Conservation (phyloP, 2,113 vertebrate species). For the Trinectes maculatus region DNA sequence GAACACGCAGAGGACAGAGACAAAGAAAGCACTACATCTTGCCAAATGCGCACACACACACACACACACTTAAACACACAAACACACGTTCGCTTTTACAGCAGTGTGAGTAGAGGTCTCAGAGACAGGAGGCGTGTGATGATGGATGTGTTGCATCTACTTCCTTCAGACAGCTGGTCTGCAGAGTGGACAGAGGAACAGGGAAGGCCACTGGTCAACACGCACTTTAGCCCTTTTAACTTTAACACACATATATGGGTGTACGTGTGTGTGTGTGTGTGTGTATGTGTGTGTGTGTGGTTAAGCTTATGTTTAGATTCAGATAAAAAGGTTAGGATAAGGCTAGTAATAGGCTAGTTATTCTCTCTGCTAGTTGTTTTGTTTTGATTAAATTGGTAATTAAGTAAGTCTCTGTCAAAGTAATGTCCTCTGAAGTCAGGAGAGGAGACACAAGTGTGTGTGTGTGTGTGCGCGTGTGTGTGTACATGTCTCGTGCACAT, state of each 20-base stretch:
- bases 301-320: too few relatives aligned
- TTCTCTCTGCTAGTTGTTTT: too few relatives aligned
- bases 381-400: too few relatives aligned
- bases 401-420: not conserved
- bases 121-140: constrained; percentile 61
- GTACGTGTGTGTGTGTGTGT: constrained; percentile 2
- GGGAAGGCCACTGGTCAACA: constrained; percentile 57
- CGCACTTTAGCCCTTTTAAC: constrained; percentile 60
- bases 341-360: too few relatives aligned
- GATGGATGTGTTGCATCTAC: constrained; percentile 75
- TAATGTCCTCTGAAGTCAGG: not conserved
- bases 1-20: constrained; percentile 24
- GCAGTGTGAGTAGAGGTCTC: constrained; percentile 49
- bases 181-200: constrained; percentile 58
- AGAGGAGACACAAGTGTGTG: not conserved
- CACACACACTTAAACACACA: not conserved
- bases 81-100: constrained; percentile 17
- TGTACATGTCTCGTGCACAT: constrained; percentile 41
- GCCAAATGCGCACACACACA: constrained; percentile 20
- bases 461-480: constrained; percentile 27
- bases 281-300: constrained; percentile 31
- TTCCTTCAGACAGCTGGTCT: constrained; percentile 66
- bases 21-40: not conserved
- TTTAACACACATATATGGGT: not conserved
- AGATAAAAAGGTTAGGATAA: too few relatives aligned